Conservation (phyloP, 2,888 invertebrate genomes). For the Phortica magna region DNA sequence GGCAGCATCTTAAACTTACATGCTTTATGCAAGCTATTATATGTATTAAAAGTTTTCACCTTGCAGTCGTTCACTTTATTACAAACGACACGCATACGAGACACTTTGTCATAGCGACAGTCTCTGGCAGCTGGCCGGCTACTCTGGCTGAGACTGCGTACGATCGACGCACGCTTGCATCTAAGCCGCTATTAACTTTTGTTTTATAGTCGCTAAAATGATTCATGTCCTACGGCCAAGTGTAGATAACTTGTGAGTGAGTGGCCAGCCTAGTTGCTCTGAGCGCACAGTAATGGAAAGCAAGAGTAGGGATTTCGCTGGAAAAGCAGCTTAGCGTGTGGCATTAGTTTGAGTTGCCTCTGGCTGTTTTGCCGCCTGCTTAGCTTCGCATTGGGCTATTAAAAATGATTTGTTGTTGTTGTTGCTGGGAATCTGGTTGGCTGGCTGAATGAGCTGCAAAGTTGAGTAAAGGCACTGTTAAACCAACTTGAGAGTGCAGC, state of each 20-base stretch:
- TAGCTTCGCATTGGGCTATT: not conserved
- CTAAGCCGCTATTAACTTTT: conserved; percentile 65
- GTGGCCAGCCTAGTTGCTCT: conserved; percentile 16
- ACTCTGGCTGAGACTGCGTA: conserved; percentile 14
- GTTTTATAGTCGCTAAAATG: conserved; percentile 63
- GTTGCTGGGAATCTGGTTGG: not conserved
- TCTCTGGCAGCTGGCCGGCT: not conserved
- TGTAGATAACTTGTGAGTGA: conserved; percentile 45
- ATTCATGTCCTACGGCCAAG: conserved; percentile 54
- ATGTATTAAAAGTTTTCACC: conserved; percentile 70
- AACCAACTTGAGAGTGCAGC: conserved; percentile 14
- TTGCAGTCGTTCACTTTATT: conserved; percentile 61
- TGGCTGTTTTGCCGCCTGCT: not conserved
- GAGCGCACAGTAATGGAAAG: not conserved
- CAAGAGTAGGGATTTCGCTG: not conserved
- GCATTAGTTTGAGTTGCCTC: conserved; percentile 10
- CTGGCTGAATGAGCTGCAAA: conserved; percentile 17
- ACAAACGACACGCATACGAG: conserved; percentile 57
- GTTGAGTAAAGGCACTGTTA: not conserved
- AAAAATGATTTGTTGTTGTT: conserved; percentile 35
- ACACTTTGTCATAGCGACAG: not conserved
- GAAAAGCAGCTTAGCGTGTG: conserved; percentile 18
- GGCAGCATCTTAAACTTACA: conserved; percentile 52
- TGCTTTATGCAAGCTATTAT: conserved; percentile 64
- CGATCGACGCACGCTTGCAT: conserved; percentile 23